These are phyloP conservation scores for Hirtodrosophila histrioides DNA, from an alignment of 2,888 invertebrate genomes.

Conservation along the genomic window DNA sequence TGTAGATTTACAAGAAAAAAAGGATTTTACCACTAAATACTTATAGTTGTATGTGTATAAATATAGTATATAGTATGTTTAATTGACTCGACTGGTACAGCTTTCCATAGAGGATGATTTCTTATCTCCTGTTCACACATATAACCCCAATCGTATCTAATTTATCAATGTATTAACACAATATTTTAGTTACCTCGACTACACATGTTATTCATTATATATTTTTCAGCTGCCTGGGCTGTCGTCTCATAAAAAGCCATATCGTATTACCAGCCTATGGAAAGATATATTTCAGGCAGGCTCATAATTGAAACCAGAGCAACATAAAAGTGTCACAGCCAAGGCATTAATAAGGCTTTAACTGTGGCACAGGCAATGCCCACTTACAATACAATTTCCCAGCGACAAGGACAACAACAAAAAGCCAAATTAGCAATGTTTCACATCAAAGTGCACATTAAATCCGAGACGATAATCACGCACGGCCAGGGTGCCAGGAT, in stretches of 20 bases:
- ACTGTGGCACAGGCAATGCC: slow-evolving; percentile 35
- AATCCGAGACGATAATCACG: slow-evolving; percentile 77
- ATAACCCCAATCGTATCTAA: too few relatives aligned
- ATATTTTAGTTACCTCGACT: too few relatives aligned
- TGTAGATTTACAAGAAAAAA: too few relatives aligned
- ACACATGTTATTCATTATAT: background rate
- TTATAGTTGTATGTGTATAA: too few relatives aligned
- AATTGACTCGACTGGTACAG: too few relatives aligned
- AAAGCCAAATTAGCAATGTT: slow-evolving; percentile 75
- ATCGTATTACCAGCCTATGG: slow-evolving; percentile 39
- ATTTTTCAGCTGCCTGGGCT: too few relatives aligned
- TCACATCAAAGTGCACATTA: slow-evolving; percentile 78
- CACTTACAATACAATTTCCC: slow-evolving; percentile 1
- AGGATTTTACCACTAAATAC: too few relatives aligned
- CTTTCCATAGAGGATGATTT: too few relatives aligned
- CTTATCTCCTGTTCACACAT: too few relatives aligned
- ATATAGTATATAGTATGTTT: too few relatives aligned
- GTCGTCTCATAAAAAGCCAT: slow-evolving; percentile 5
- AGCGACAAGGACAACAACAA: slow-evolving; percentile 17
- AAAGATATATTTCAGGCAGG: slow-evolving; percentile 1
- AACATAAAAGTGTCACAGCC: slow-evolving; percentile 49
- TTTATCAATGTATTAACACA: too few relatives aligned
- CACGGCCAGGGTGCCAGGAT: slow-evolving; percentile 21
- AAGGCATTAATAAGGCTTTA: slow-evolving; percentile 50
- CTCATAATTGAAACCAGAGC: slow-evolving; percentile 49